A percentile compares a stretch with the other conserved stretches of the same genome.
Evolutionary conservation across 2,113 vertebrate species (phyloP).

Genomic region (Nanger granti): DNA sequence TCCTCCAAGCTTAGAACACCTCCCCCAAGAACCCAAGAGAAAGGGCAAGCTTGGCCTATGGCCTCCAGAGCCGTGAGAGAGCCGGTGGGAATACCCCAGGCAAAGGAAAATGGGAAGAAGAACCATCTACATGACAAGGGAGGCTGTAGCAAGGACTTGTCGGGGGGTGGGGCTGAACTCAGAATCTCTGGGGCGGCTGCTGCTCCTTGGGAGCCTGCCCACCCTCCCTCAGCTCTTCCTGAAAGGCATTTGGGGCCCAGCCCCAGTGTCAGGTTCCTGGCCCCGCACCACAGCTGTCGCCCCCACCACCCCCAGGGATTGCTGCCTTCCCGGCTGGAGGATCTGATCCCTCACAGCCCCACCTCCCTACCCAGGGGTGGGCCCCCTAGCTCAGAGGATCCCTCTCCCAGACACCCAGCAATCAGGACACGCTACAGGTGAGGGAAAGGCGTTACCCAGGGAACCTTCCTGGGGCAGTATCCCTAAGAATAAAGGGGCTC

Average conservation of each 20-base stretch:
- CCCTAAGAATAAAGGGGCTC: background rate
- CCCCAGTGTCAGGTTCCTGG: conserved; percentile 56
- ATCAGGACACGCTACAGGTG: background rate
- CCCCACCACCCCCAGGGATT: conserved; percentile 50
- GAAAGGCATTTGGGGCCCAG: background rate
- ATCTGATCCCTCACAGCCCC: conserved; percentile 28
- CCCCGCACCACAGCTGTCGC: conserved; percentile 55
- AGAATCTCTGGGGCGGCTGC: background rate
- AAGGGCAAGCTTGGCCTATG: background rate
- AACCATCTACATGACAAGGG: too few species aligned
- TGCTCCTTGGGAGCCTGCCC: background rate
- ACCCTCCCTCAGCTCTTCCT: background rate
- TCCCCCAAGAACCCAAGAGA: background rate
- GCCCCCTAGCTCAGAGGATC: background rate
- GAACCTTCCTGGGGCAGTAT: background rate
- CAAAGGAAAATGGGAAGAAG: background rate
- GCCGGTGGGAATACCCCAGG: background rate
- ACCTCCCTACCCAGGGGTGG: conserved; percentile 4
- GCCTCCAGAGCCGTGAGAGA: background rate
- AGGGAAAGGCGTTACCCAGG: background rate
- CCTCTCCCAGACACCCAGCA: background rate
- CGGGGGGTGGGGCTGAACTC: rapidly evolving
- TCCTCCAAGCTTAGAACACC: background rate
- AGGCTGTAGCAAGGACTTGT: background rate
- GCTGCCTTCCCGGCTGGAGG: background rate